phyloP scores from a whole-genome alignment of 2,888 invertebrate genomes.

The Onthophagus sagittarius region DNA sequence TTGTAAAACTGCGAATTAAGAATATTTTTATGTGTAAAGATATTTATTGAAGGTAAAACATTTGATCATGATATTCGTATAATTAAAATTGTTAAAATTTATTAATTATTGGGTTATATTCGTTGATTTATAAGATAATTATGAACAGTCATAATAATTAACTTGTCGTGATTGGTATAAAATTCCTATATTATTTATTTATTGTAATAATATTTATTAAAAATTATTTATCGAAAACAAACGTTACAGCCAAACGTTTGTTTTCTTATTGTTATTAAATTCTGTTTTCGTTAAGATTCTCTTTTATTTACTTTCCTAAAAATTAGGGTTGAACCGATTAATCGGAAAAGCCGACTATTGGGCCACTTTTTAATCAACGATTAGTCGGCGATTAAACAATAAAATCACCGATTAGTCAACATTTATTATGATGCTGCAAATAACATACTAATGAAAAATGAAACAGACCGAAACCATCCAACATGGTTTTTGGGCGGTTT shows the following conservation, averaged over 20 bases:
- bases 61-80: background rate
- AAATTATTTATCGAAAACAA: background rate
- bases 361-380: too few species aligned
- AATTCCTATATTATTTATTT: conserved; percentile 6
- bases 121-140: conserved; percentile 6
- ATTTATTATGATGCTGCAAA: too few species aligned
- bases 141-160: conserved; percentile 19
- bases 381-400: too few species aligned
- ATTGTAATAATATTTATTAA: background rate
- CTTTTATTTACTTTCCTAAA: too few species aligned
- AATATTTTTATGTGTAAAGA: background rate
- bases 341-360: too few species aligned
- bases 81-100: background rate
- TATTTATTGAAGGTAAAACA: background rate
- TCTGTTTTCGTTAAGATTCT: conserved; percentile 2
- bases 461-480: too few species aligned
- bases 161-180: conserved; percentile 3
- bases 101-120: conserved; percentile 1
- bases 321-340: too few species aligned
- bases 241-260: conserved; percentile 18
- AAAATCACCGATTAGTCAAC: too few species aligned
- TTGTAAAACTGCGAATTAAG: background rate
- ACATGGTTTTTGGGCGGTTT: too few species aligned
- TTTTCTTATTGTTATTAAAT: conserved; percentile 8
- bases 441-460: too few species aligned